These are phyloP conservation scores for Mesorhabditis spiculigera DNA, from an alignment of 2,888 invertebrate species.

Conservation along the genomic window DNA sequence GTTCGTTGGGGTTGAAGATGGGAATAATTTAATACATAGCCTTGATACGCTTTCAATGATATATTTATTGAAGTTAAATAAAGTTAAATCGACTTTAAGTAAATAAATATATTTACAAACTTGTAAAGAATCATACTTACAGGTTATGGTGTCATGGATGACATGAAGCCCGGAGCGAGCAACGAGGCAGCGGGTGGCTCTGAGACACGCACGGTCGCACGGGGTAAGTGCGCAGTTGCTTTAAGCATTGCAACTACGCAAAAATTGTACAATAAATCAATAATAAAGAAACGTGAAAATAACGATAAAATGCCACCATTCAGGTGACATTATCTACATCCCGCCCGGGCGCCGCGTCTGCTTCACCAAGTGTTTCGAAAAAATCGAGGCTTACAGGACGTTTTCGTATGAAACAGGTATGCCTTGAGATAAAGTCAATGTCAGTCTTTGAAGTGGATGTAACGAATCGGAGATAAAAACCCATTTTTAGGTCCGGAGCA, in stretches of 20 bases:
- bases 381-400: slow-evolving; percentile 49
- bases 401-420: slow-evolving; percentile 53
- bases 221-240: slow-evolving; percentile 6
- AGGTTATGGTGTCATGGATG: neutral
- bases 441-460: neutral
- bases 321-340: slow-evolving; percentile 53
- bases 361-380: slow-evolving; percentile 23
- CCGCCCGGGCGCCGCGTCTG: slow-evolving; percentile 35
- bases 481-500: neutral
- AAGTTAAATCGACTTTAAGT: neutral
- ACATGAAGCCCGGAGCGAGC: neutral
- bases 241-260: neutral
- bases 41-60: neutral
- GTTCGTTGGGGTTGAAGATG: slow-evolving; percentile 25
- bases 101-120: neutral
- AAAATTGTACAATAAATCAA: neutral
- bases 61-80: neutral
- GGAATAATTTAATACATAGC: slow-evolving; percentile 11
- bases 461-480: neutral
- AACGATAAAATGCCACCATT: slow-evolving; percentile 15
- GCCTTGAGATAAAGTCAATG: slow-evolving; percentile 9
- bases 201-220: neutral
- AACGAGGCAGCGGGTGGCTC: neutral
- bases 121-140: neutral
- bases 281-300: slow-evolving; percentile 1